A percentile compares a stretch with the other conserved stretches of the same genome.
These are phyloP conservation scores for Pseudoatta argentina DNA, from an alignment of 1,140 invertebrate genomes.

Conservation along the genomic window DNA sequence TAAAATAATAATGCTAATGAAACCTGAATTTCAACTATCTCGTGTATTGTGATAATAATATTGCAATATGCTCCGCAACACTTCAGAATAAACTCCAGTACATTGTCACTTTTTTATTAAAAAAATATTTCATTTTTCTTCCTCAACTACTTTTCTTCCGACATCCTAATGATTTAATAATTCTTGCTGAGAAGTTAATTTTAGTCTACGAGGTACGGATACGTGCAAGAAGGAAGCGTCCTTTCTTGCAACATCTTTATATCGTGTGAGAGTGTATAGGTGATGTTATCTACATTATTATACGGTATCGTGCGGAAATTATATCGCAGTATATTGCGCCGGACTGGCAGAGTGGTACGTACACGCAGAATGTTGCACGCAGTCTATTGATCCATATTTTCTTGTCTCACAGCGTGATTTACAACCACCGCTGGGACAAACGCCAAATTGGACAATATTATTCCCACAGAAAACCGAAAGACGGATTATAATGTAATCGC, in stretches of 20 bases:
- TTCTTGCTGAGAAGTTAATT: slow-evolving; percentile 18
- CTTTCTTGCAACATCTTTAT: slow-evolving; percentile 42
- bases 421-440: slow-evolving; percentile 4
- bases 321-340: slow-evolving; percentile 29
- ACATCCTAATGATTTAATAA: slow-evolving; percentile 35
- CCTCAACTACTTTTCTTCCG: neutral
- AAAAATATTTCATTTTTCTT: neutral
- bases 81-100: neutral
- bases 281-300: slow-evolving; percentile 18
- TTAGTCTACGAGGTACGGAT: neutral
- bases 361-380: slow-evolving; percentile 53
- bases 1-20: neutral
- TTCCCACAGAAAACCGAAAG: slow-evolving; percentile 12
- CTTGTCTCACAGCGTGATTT: slow-evolving; percentile 52
- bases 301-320: slow-evolving; percentile 47
- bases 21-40: neutral
- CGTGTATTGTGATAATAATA: neutral
- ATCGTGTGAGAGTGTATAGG: neutral
- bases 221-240: slow-evolving; percentile 20
- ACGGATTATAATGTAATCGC: slow-evolving; percentile 39
- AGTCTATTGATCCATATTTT: slow-evolving; percentile 57
- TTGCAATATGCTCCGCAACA: neutral
- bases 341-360: neutral
- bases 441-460: slow-evolving; percentile 31
- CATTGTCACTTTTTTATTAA: slow-evolving; percentile 21